Evolutionary conservation across 2,888 invertebrate species (phyloP).

Genomic region (Nomada goodeniana): DNA sequence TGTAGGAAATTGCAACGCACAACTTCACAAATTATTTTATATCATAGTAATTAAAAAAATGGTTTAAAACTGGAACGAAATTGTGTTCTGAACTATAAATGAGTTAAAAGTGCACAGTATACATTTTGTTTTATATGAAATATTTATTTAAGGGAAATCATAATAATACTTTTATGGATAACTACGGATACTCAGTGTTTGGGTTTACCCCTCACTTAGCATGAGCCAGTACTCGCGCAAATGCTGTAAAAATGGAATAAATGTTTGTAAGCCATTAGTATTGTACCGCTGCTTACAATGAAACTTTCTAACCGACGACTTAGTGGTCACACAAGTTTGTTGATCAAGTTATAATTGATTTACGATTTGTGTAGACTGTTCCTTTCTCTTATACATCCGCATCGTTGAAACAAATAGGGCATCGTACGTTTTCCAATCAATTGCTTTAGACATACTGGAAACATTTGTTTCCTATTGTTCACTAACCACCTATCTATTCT

Average conservation of each 20-base stretch:
- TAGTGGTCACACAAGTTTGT: background rate
- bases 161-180: background rate
- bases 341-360: slow-evolving; percentile 8
- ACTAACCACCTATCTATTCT: background rate
- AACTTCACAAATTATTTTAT: background rate
- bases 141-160: background rate
- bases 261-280: slow-evolving; percentile 3
- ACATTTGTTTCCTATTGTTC: background rate
- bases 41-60: too few relatives aligned
- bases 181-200: background rate
- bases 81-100: too few relatives aligned
- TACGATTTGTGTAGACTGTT: background rate
- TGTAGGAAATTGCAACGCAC: too few relatives aligned
- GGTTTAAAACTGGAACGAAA: too few relatives aligned
- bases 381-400: too few relatives aligned
- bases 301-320: background rate
- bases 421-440: background rate
- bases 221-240: background rate
- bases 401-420: background rate
- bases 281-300: background rate
- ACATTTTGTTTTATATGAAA: too few relatives aligned
- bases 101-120: too few relatives aligned
- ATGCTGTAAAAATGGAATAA: slow-evolving; percentile 11
- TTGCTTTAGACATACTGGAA: background rate
- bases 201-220: background rate